Evolutionary conservation across 2,888 invertebrate genomes (phyloP).

Genomic region (Ptychoptera albimana): DNA sequence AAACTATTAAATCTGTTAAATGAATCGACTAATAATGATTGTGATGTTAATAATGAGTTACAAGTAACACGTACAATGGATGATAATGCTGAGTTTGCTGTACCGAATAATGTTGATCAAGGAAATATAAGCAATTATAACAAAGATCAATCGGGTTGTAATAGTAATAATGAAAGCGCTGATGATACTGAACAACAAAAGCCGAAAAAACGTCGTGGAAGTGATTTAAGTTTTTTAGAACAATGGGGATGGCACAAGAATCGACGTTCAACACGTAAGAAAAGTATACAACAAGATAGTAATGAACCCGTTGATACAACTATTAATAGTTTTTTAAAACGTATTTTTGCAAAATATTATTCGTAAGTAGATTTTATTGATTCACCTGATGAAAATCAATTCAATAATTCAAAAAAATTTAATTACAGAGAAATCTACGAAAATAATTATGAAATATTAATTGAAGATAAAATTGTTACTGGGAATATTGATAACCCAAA

Average conservation of each 20-base stretch:
- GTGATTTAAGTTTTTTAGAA: slow-evolving; percentile 52
- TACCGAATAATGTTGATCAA: slow-evolving; percentile 26
- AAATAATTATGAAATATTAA: too few species aligned
- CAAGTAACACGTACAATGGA: slow-evolving; percentile 3
- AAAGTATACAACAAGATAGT: slow-evolving; percentile 16
- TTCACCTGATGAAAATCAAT: not conserved
- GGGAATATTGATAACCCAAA: not conserved
- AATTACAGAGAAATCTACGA: too few species aligned
- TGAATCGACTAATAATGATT: too few species aligned
- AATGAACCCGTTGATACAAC: slow-evolving; percentile 18
- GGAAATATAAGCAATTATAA: slow-evolving; percentile 1
- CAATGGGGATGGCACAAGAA: slow-evolving; percentile 61
- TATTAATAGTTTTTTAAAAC: slow-evolving; percentile 18
- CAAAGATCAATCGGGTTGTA: not conserved
- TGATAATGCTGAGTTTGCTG: slow-evolving; percentile 13
- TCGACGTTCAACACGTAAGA: slow-evolving; percentile 19
- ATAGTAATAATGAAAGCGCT: slow-evolving; percentile 14
- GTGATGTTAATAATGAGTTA: too few species aligned
- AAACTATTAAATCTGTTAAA: too few species aligned
- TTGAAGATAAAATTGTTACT: too few species aligned
- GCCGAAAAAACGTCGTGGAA: slow-evolving; percentile 45
- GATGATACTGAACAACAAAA: slow-evolving; percentile 15
- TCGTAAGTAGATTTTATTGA: slow-evolving; percentile 12
- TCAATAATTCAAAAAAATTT: not conserved
- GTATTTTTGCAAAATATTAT: slow-evolving; percentile 18